Percentiles rank a stretch among this genome's conserved stretches.
phyloP scores from a whole-genome alignment of 2,113 vertebrate genomes.

The Brienomyrus brachyistius region DNA sequence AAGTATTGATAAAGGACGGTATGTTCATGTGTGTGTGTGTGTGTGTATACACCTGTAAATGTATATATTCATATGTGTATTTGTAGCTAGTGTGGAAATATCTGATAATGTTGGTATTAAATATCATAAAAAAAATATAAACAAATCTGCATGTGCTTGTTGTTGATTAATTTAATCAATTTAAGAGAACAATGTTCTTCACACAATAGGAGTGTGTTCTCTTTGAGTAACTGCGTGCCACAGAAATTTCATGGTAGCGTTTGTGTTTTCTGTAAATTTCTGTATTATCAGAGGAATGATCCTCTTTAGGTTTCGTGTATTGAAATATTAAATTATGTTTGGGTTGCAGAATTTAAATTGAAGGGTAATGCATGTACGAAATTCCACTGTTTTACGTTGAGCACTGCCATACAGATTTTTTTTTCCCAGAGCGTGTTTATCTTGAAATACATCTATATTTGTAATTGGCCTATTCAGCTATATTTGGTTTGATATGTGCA shows the following conservation, averaged over 20 bases:
- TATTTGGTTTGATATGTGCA: not conserved
- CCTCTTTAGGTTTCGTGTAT: not conserved
- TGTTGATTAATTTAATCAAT: constrained; percentile 57
- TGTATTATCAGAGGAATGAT: not conserved
- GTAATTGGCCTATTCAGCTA: not conserved
- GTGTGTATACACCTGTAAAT: not conserved
- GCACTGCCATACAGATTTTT: not conserved
- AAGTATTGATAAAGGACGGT: constrained; percentile 74
- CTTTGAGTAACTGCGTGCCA: constrained; percentile 59
- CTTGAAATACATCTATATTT: not conserved
- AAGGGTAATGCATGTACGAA: not conserved
- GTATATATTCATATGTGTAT: not conserved
- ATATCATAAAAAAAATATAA: constrained; percentile 10
- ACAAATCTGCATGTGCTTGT: constrained; percentile 43
- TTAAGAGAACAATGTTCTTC: constrained; percentile 66
- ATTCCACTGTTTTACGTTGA: not conserved
- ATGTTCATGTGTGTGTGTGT: constrained; percentile 28
- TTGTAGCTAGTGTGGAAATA: constrained; percentile 4
- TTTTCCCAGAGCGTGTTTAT: not conserved
- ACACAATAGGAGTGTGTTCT: constrained; percentile 61
- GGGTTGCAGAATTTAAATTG: not conserved
- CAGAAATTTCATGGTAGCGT: not conserved
- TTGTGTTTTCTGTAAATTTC: not conserved
- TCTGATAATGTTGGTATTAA: constrained; percentile 18
- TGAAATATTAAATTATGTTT: not conserved